Base-by-base conservation (phyloP, 2,888 invertebrate genomes). In the Opisthograptis luteolata region DNA sequence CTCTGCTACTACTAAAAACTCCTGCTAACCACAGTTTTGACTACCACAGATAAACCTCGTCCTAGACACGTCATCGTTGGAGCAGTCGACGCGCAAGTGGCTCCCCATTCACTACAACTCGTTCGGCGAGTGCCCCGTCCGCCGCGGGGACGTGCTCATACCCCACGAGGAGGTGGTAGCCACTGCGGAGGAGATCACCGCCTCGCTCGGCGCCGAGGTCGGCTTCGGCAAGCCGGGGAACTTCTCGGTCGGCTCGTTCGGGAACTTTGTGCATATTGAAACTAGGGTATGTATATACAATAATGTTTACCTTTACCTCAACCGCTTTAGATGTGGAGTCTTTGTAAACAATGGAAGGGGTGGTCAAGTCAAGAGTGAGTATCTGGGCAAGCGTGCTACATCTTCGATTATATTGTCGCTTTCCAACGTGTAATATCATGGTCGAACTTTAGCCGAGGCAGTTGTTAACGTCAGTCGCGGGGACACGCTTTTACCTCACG, bases 161-260 rank as follows among this genome's bases (percentile, higher is more conserved):
- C 85, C 94, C 0, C 93, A 94, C 71, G 94, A 94, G 70, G 93
- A 95, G 1, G 93, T 98, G 12, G 95, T 97, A n/a, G 92, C 95
- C 0, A 92, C 95, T 67, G 92, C 96, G 19, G 95, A 96, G 69
- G 92, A 93, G 41, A 95, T 97, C 60, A 95, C 96, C 0, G 92
- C 96, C 13, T 83, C 90, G 17, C 92, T 92, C 55, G 78, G 76
- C n/a, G 89, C 93, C 8, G 81, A 92, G 25, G 81, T 96, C 7
- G 97, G 96, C 0, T 84, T 95, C 15, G 92, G 92, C n/a, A 79
- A 83, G 2, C 60, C 72, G 3, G 76, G 85, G 32, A 77, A 93
- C 58, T 97, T 96, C 81, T 87, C 92, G 13, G 94, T 95, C 59
- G 96, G 96, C 8, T 84, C 90, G n/a, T 96, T 93, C 68, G 94